A percentile compares a stretch with the other conserved stretches of the same genome.
Conservation (phyloP, 1,140 invertebrate genomes). For the Heliconius hewitsoni region DNA sequence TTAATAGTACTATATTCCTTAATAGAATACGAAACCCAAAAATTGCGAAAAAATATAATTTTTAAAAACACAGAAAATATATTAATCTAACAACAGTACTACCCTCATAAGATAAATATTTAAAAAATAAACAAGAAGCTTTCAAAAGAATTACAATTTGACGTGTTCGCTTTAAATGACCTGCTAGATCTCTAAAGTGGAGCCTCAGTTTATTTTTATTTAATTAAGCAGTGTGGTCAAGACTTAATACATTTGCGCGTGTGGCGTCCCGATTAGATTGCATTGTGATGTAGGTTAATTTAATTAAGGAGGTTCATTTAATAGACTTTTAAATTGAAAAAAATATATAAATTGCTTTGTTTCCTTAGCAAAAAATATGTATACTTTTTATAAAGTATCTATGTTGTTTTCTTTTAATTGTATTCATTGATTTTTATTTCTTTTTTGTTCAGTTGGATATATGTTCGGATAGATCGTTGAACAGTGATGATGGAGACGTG, state of each 20-base stretch:
- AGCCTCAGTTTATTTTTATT: slow-evolving; percentile 15
- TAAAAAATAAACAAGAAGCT: not conserved
- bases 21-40: no score
- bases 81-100: not conserved
- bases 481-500: not conserved
- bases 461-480: not conserved
- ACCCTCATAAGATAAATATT: not conserved
- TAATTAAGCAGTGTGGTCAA: slow-evolving; percentile 23
- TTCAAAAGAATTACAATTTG: slow-evolving; percentile 3
- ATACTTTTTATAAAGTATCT: not conserved
- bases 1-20: no score
- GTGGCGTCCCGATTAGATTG: slow-evolving; percentile 18
- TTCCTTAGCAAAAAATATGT: no score
- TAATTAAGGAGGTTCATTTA: not conserved
- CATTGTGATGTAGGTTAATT: slow-evolving; percentile 25
- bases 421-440: not conserved
- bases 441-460: not conserved
- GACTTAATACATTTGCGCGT: slow-evolving; percentile 25
- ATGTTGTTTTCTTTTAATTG: not conserved
- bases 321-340: slow-evolving; percentile 10
- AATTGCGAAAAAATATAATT: no score
- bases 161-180: not conserved
- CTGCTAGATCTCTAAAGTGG: not conserved
- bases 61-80: no score
- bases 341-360: not conserved